Percentiles rank a stretch among this genome's conserved stretches.
Evolutionary conservation across 2,113 vertebrate genomes (phyloP).

Genomic region (Daphoenositta chrysoptera): DNA sequence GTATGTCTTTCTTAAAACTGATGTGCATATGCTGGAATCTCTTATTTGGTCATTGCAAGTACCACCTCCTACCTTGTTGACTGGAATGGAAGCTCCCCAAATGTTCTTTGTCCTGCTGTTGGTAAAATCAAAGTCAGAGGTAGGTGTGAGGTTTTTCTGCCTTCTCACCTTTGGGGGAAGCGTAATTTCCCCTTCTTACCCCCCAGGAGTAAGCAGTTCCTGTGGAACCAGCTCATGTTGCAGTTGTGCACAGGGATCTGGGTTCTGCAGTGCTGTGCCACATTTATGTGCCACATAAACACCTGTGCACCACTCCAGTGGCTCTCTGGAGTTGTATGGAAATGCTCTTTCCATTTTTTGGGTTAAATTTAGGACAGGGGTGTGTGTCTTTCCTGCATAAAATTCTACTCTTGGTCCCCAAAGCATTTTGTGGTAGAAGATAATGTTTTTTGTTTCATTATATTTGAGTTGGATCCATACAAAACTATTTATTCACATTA

Average conservation of each 20-base stretch:
- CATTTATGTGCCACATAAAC: not conserved
- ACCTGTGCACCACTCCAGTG: not conserved
- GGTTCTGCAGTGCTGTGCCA: not conserved
- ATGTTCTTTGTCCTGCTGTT: not conserved
- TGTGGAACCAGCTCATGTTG: not conserved
- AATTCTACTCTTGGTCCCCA: not conserved
- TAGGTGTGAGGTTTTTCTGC: not conserved
- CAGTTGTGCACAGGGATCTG: not conserved
- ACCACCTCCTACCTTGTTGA: not conserved
- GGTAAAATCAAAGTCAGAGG: not conserved
- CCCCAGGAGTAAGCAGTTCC: not conserved
- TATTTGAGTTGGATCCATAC: not conserved
- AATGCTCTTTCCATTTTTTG: not conserved
- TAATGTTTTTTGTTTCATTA: accelerated
- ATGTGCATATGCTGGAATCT: not conserved
- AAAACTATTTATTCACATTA: not conserved
- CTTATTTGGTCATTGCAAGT: not conserved
- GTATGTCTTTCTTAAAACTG: not conserved
- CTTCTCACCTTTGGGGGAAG: not conserved
- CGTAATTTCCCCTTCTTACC: not conserved
- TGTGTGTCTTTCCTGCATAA: not conserved
- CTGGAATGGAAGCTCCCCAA: not conserved
- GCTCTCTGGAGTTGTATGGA: not conserved
- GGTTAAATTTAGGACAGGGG: not conserved
- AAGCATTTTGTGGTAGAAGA: not conserved